Conservation (phyloP, 1,140 invertebrate genomes). For the Drosophila pseudoobscura region DNA sequence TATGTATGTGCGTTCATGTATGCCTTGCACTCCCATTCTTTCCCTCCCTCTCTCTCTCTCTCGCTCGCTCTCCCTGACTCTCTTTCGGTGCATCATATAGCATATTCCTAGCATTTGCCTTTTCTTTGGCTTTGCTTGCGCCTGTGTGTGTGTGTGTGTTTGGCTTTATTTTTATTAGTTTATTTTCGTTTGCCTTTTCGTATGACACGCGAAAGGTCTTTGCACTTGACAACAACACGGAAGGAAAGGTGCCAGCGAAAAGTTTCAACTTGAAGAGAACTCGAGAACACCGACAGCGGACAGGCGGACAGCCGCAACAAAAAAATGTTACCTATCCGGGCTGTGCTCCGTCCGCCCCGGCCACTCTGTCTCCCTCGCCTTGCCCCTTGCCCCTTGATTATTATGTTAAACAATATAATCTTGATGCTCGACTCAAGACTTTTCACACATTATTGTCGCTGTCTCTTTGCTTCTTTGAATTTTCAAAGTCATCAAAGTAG, state of each 20-base stretch:
- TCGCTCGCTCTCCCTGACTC: background rate
- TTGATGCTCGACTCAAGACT: constrained; percentile 32
- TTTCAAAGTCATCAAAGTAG: constrained; percentile 28
- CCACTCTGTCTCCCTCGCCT: constrained; percentile 31
- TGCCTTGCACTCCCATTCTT: background rate
- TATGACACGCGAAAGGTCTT: constrained; percentile 75
- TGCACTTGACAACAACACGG: constrained; percentile 60
- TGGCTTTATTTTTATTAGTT: constrained; percentile 47
- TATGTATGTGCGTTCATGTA: too few relatives aligned
- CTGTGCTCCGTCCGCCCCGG: background rate
- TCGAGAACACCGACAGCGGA: constrained; percentile 1
- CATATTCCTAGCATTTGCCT: constrained; percentile 25
- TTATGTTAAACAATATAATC: constrained; percentile 50
- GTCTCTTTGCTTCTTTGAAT: constrained; percentile 15
- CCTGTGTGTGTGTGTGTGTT: constrained; percentile 27
- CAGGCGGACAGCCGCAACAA: constrained; percentile 3
- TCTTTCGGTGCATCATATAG: constrained; percentile 6
- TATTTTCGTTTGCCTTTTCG: constrained; percentile 41
- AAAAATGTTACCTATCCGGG: constrained; percentile 8
- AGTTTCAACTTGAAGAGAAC: constrained; percentile 20
- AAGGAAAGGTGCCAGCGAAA: constrained; percentile 45
- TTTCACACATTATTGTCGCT: constrained; percentile 34
- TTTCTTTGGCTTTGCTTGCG: constrained; percentile 4
- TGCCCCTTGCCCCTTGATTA: constrained; percentile 27
- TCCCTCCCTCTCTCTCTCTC: constrained; percentile 7